A percentile compares a stretch with the other conserved stretches of the same genome.
Conservation (phyloP, 2,797 vertebrate species). For the Neosalanx taihuensis region DNA sequence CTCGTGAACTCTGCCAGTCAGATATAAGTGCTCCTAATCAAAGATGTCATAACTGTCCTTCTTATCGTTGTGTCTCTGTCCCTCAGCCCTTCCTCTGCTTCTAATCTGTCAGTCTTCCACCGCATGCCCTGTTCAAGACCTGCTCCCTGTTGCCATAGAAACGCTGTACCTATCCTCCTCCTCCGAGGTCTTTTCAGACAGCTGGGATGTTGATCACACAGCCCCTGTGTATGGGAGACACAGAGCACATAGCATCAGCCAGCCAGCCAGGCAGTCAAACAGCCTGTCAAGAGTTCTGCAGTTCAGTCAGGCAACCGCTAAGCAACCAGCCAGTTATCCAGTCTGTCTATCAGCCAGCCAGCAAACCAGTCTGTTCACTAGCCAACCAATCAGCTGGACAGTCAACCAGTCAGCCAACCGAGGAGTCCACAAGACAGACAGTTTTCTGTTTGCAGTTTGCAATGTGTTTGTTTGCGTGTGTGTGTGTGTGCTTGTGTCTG, state of each 20-base stretch:
- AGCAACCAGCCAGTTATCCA: no score
- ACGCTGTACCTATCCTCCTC: conserved; percentile 14
- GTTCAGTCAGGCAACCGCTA: no score
- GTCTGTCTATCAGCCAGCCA: no score
- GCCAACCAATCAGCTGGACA: no score
- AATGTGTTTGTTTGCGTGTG: conserved; percentile 2
- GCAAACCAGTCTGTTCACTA: no score
- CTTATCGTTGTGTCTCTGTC: conserved; percentile 7
- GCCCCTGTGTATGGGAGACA: background rate
- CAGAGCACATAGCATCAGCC: background rate
- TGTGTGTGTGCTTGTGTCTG: background rate
- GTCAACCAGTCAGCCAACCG: no score
- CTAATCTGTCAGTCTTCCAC: background rate
- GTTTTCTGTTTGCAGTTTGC: background rate
- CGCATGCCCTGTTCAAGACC: background rate
- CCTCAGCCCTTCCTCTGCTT: background rate
- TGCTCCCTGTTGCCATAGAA: conserved; percentile 21
- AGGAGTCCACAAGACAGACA: no score
- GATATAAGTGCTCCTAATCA: conserved; percentile 12
- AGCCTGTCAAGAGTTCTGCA: background rate
- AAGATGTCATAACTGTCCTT: conserved; percentile 19
- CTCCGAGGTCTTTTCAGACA: background rate
- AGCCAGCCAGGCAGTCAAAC: background rate
- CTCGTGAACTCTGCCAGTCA: background rate
- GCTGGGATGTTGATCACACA: background rate